A percentile compares a stretch with the other conserved stretches of the same genome.
Evolutionary conservation across 2,797 vertebrate species (phyloP).

Genomic region (Gila robusta): DNA sequence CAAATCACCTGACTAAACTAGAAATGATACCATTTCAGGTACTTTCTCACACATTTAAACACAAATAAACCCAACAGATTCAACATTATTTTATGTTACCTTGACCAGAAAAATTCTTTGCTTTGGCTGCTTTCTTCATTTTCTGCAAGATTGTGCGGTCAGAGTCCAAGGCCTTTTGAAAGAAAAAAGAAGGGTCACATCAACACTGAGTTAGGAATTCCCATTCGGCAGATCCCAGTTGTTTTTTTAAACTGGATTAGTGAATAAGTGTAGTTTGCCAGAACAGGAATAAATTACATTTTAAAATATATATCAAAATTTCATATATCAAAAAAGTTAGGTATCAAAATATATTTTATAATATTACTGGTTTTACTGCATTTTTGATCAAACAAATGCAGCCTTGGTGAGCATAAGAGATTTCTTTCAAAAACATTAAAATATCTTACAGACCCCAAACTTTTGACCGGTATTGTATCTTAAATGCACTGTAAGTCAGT

Average conservation of each 20-base stretch:
- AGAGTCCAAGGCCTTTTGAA: constrained; percentile 79
- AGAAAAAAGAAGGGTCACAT: neutral
- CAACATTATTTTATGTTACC: constrained; percentile 66
- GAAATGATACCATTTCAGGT: neutral
- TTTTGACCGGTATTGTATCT: neutral
- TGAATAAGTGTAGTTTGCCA: neutral
- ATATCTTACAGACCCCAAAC: neutral
- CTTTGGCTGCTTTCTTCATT: constrained; percentile 87
- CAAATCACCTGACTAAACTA: neutral
- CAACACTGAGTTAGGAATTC: neutral
- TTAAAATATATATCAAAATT: no score
- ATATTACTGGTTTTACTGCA: neutral
- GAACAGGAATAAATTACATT: no score
- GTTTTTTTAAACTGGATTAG: neutral
- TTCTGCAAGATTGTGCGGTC: constrained; percentile 83
- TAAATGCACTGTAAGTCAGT: neutral
- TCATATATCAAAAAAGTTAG: no score
- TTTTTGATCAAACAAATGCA: neutral
- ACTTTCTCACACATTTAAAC: neutral
- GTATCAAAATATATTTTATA: no score
- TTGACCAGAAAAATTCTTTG: constrained; percentile 83
- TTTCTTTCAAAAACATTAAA: neutral
- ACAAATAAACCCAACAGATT: neutral
- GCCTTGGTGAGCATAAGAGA: neutral
- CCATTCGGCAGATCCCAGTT: neutral